Evolutionary conservation across 2,888 invertebrate species (phyloP).

Genomic region (Eurois occulta): DNA sequence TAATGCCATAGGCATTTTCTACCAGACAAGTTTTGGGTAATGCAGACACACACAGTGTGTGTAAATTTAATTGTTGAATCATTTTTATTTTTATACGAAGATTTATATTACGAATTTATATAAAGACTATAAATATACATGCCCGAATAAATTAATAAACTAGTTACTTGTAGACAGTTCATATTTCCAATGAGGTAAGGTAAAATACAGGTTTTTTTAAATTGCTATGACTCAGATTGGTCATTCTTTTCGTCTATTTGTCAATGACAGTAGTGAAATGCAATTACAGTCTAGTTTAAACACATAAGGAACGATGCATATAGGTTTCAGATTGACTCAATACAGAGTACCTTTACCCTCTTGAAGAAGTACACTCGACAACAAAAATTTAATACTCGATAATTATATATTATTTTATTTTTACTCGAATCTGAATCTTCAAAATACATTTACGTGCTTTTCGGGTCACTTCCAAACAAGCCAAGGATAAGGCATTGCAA

Average conservation of each 20-base stretch:
- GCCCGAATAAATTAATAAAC: neutral
- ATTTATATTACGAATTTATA: neutral
- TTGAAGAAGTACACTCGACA: constrained; percentile 14
- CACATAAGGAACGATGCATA: neutral
- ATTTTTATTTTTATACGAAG: neutral
- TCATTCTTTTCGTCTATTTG: neutral
- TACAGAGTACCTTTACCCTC: neutral
- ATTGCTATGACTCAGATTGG: neutral
- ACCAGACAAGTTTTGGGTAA: neutral
- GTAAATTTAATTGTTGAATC: neutral
- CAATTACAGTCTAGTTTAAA: constrained; percentile 3
- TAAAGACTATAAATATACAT: neutral
- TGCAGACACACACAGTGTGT: neutral
- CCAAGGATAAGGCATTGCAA: constrained; percentile 52
- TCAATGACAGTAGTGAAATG: neutral
- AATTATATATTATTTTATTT: constrained; percentile 44
- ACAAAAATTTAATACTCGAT: constrained; percentile 29
- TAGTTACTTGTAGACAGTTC: neutral
- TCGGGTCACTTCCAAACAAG: constrained; percentile 59
- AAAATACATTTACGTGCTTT: constrained; percentile 49
- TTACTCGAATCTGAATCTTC: constrained; percentile 39
- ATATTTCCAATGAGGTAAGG: neutral
- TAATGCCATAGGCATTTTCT: neutral
- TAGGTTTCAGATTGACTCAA: constrained; percentile 19
- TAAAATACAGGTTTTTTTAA: neutral